Conservation (phyloP, 2,797 vertebrate species). For the Heliangelus exortis region DNA sequence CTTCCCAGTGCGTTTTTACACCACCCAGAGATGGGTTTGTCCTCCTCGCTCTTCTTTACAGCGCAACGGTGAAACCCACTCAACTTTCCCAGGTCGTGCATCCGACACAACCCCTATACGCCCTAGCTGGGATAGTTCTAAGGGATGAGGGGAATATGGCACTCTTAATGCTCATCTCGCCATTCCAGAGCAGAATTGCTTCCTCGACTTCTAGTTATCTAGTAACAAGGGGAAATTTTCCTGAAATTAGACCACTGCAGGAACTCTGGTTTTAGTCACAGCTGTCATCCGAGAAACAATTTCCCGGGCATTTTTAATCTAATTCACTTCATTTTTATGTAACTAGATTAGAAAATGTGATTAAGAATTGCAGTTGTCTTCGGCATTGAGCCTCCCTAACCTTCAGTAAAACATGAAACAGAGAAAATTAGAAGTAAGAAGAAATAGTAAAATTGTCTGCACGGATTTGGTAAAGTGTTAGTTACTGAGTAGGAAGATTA, state of each 20-base stretch:
- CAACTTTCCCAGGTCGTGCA: neutral
- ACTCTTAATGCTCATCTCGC: constrained; percentile 26
- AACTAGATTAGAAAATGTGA: constrained; percentile 89
- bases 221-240: constrained; percentile 87
- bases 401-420: constrained; percentile 61
- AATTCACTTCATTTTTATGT: constrained; percentile 92
- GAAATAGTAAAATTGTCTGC: constrained; percentile 21
- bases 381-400: constrained; percentile 54
- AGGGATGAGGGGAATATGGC: neutral
- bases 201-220: constrained; percentile 76
- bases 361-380: constrained; percentile 80
- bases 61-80: neutral
- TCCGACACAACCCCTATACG: neutral
- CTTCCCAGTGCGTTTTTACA: neutral
- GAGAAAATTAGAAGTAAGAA: constrained; percentile 52
- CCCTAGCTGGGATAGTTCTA: neutral
- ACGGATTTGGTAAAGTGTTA: neutral
- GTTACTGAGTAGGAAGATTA: neutral
- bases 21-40: neutral
- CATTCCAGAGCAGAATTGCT: constrained; percentile 54
- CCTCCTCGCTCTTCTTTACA: neutral
- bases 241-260: constrained; percentile 88
- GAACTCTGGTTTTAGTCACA: constrained; percentile 93
- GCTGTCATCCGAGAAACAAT: constrained; percentile 89
- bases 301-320: constrained; percentile 89